Evolutionary conservation across 2,113 vertebrate genomes (phyloP), one percentile per base, ranked within the genome.

Genomic region (Vimba vimba): DNA sequence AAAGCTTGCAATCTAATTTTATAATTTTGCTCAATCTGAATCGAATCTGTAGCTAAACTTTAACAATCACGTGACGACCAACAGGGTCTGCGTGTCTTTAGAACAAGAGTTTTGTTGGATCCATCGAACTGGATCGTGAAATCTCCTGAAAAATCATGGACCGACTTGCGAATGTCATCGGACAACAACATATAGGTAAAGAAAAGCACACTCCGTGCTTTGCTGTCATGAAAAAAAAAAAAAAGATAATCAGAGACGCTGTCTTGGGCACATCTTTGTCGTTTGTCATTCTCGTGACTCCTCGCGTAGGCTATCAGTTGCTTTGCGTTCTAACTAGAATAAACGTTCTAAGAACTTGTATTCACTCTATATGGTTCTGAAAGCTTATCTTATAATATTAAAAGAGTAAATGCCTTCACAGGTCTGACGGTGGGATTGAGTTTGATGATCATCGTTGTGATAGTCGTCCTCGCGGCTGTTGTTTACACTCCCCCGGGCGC

Each of bases 111-210:
- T 36, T 60, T 12, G 3, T 10, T 13, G 4, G n/a, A 36, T 59
- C 33, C 30, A n/a, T 36, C 50, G 11, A 59, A 25, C 1, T 21
- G 3, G 23, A 43, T 8, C 21, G 9, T 59, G 33, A n/a, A 60
- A 60, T 79, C 12, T 15, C 21, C 78, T 25, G 13, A 0, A 25
- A 62, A 7, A 57, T 25, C n/a, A 86, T 86, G 85, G 85, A 86
- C 15, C 55, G 68, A n/a, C 59, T 71, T 33, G 4, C 78, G 9
- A 79, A 4, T n/a, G 69, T 60, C 15, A 64, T 83, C 30, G 79
- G 73, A 13, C 73, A 78, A n/a, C 87, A 88, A 66, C 84, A 85
- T 17, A 52, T n/a, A 59, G 87, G 87, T 88, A 85, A 84, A 36
- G 27, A 66, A 36, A 52, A 21, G 6, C n/a, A 12, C 13, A 45